phyloP scores from a whole-genome alignment of 2,113 vertebrate genomes.

The Hydropotes inermis region DNA sequence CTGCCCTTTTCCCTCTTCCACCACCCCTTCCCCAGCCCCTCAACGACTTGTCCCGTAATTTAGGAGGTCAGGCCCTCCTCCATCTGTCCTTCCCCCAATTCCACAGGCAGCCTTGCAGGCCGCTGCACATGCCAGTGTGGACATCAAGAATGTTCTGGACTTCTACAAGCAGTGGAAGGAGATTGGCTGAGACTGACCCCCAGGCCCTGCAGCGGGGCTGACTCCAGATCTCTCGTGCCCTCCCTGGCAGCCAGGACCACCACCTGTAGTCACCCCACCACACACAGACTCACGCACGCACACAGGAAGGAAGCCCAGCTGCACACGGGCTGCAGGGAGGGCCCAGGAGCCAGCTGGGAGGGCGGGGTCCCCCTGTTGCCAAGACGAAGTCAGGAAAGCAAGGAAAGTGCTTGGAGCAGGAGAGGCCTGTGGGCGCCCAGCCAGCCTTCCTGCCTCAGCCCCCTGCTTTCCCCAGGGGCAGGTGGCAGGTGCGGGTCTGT shows the following conservation, averaged over 20 bases:
- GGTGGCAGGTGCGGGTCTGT: conserved; percentile 16
- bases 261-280: conserved; percentile 85
- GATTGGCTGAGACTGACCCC: conserved; percentile 90
- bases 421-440: conserved; percentile 26
- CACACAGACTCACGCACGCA: conserved; percentile 65
- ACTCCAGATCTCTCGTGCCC: conserved; percentile 65
- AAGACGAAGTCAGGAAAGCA: conserved; percentile 25
- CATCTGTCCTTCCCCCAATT: too few relatives aligned
- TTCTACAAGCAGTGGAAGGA: conserved; percentile 99
- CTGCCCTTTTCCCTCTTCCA: not conserved
- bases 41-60: not conserved
- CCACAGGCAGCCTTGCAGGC: conserved; percentile 91
- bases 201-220: conserved; percentile 66
- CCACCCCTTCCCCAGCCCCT: not conserved
- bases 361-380: conserved; percentile 53
- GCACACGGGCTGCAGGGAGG: conserved; percentile 53
- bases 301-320: conserved; percentile 50
- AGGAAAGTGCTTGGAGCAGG: conserved; percentile 55
- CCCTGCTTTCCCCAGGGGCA: not conserved
- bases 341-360: conserved; percentile 51
- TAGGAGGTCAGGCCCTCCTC: not conserved
- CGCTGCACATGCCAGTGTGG: conserved; percentile 87
- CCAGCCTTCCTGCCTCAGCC: not conserved
- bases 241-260: conserved; percentile 69
- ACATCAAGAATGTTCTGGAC: conserved; percentile 93